Percentiles rank a stretch among this genome's conserved stretches.
Conservation (phyloP, 1,140 invertebrate species). For the Drosophila auraria region DNA sequence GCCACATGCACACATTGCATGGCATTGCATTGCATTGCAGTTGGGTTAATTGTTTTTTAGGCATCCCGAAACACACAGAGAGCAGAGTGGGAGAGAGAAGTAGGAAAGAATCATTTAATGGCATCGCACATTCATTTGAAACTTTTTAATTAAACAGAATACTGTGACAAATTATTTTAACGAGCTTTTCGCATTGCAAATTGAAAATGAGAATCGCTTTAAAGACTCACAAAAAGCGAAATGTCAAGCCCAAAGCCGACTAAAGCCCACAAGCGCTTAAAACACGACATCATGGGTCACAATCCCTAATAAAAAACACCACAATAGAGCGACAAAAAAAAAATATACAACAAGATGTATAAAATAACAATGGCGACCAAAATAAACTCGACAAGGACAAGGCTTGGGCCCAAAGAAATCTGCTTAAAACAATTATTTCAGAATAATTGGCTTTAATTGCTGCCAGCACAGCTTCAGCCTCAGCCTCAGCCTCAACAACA, state of each 20-base stretch:
- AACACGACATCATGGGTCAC: constrained; percentile 10
- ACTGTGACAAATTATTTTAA: constrained; percentile 81
- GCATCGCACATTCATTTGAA: constrained; percentile 63
- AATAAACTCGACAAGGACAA: constrained; percentile 28
- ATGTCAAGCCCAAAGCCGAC: constrained; percentile 32
- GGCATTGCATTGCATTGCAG: constrained; percentile 42
- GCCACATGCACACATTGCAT: constrained; percentile 5
- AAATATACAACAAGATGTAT: constrained; percentile 15
- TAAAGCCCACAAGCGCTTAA: constrained; percentile 22
- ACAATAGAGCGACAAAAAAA: constrained; percentile 8
- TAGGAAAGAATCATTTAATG: constrained; percentile 57
- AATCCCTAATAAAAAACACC: constrained; percentile 18
- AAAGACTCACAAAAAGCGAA: constrained; percentile 45
- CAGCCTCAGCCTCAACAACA: constrained; percentile 39
- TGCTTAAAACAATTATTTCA: constrained; percentile 84
- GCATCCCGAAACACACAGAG: constrained; percentile 42
- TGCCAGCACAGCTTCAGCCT: constrained; percentile 51
- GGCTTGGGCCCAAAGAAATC: constrained; percentile 61
- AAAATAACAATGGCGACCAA: constrained; percentile 22
- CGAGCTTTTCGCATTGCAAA: constrained; percentile 61
- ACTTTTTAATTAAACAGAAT: constrained; percentile 80
- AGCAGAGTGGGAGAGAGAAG: constrained; percentile 7
- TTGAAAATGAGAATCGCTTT: constrained; percentile 48
- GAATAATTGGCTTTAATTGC: constrained; percentile 85
- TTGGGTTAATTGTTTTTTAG: constrained; percentile 79